Percentiles rank a stretch among this genome's conserved stretches.
phyloP scores from a whole-genome alignment of 2,113 vertebrate species.

The Ceratotherium simum region DNA sequence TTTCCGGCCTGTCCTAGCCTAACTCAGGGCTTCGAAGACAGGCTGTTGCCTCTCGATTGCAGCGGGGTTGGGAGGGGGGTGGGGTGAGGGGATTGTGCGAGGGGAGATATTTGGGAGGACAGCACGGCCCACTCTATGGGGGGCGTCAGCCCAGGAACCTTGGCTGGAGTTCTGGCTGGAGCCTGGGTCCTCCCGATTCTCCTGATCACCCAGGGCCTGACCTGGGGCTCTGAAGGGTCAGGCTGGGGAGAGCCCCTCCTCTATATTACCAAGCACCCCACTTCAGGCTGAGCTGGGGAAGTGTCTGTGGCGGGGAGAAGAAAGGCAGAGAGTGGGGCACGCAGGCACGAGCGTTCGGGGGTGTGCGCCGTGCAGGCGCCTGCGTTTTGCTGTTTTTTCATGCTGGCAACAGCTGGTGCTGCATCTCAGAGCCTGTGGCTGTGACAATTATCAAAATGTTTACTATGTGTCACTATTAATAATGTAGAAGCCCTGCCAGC shows the following conservation, averaged over 20 bases:
- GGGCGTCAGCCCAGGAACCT: neutral
- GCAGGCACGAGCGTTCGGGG: rapidly evolving
- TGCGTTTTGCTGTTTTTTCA: neutral
- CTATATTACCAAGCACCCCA: neutral
- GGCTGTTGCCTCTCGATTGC: neutral
- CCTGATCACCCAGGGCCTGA: rapidly evolving
- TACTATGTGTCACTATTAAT: slow-evolving; percentile 72
- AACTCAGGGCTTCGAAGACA: neutral
- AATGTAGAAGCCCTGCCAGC: neutral
- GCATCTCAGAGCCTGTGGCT: slow-evolving; percentile 54
- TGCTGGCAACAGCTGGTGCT: slow-evolving; percentile 60
- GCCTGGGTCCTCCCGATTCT: too few species aligned
- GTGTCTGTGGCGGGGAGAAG: neutral
- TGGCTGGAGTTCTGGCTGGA: neutral
- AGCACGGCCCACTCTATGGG: rapidly evolving
- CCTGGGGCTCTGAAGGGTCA: neutral
- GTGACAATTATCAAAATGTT: slow-evolving; percentile 68
- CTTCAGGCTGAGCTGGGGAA: neutral
- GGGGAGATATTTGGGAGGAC: neutral
- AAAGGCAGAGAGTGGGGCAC: rapidly evolving
- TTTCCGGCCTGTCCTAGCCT: neutral
- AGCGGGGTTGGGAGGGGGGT: neutral
- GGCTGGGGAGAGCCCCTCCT: neutral
- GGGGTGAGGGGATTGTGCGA: neutral
- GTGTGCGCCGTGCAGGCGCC: rapidly evolving